These are phyloP conservation scores for Palaemon carinicauda DNA, from an alignment of 1,140 invertebrate genomes.

Conservation along the genomic window DNA sequence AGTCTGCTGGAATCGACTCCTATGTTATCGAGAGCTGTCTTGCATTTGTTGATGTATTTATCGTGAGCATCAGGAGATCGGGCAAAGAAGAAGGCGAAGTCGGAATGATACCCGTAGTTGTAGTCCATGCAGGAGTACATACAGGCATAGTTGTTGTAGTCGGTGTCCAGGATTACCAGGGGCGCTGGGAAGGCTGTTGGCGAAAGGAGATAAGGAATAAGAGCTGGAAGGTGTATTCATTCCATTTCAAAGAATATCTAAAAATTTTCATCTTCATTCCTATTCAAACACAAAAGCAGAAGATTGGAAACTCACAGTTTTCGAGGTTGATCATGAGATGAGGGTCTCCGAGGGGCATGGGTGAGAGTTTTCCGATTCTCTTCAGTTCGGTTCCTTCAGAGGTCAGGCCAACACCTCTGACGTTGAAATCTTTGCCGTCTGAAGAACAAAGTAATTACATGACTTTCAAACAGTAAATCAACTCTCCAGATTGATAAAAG, in stretches of 20 bases:
- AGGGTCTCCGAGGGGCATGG: background rate
- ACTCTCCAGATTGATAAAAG: too few species aligned
- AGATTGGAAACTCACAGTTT: background rate
- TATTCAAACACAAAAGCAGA: too few species aligned
- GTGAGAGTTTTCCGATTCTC: background rate
- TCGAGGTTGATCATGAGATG: conserved; percentile 11
- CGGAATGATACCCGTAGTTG: conserved; percentile 5
- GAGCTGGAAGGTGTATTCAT: too few species aligned
- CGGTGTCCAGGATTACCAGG: background rate
- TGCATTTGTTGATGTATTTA: background rate
- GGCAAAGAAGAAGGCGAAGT: conserved; percentile 6
- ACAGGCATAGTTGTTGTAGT: conserved; percentile 19
- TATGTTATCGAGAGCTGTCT: background rate
- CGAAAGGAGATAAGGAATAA: too few species aligned
- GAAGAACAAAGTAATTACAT: too few species aligned
- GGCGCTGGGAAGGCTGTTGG: background rate
- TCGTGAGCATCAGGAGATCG: background rate
- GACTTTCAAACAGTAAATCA: too few species aligned
- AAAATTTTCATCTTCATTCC: too few species aligned
- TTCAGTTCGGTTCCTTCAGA: background rate
- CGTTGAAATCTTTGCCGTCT: background rate
- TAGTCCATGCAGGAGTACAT: conserved; percentile 9
- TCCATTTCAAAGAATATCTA: too few species aligned
- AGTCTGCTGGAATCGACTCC: background rate
- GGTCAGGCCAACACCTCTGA: background rate